Evolutionary conservation across 2,888 invertebrate species (phyloP).

Genomic region (Cenopis cana): DNA sequence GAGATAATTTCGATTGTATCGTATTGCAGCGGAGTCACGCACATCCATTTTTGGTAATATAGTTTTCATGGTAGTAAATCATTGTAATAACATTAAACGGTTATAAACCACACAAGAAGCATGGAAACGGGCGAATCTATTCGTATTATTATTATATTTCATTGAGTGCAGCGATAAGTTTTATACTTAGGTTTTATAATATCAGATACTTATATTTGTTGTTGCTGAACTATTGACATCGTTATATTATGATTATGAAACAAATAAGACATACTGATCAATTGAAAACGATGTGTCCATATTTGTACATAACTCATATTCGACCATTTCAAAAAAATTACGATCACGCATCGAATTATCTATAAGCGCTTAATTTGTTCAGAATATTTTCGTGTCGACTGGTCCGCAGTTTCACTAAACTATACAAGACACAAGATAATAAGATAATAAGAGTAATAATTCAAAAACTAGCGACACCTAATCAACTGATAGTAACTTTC

Average conservation of each 20-base stretch:
- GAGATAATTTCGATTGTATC: slow-evolving; percentile 44
- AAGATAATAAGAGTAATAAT: neutral
- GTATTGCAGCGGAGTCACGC: slow-evolving; percentile 19
- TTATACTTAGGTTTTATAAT: no score
- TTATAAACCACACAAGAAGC: slow-evolving; percentile 15
- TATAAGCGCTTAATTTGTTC: neutral
- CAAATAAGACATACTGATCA: neutral
- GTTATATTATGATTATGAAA: neutral
- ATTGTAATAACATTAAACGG: slow-evolving; percentile 54
- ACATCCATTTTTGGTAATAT: slow-evolving; percentile 66
- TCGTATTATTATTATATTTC: neutral
- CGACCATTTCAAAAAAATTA: neutral
- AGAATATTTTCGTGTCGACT: neutral
- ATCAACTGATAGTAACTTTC: slow-evolving; percentile 18
- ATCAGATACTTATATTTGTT: neutral
- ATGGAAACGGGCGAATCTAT: neutral
- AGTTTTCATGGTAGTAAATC: slow-evolving; percentile 58
- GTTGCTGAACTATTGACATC: neutral
- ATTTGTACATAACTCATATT: no score
- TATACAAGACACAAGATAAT: no score
- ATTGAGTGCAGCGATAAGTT: neutral
- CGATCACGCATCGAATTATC: neutral
- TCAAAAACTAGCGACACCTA: slow-evolving; percentile 13
- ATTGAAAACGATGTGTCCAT: neutral
- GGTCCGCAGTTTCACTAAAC: slow-evolving; percentile 5